Percentiles rank a stretch among this genome's conserved stretches.
Conservation (phyloP, 2,797 vertebrate genomes). For the Numenius phaeopus region DNA sequence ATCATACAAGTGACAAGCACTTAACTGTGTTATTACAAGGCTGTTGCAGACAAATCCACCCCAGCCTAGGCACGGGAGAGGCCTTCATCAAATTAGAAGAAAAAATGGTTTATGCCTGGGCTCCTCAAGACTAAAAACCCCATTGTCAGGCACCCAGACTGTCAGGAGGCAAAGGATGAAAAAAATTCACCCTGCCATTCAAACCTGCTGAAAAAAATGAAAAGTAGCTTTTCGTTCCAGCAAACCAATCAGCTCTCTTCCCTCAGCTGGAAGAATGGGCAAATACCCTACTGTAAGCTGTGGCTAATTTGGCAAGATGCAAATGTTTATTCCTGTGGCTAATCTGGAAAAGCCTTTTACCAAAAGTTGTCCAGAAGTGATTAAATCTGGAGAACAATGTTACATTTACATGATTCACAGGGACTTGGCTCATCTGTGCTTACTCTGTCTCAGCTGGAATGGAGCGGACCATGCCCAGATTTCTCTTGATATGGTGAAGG, state of each 20-base stretch:
- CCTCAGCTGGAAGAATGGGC: neutral
- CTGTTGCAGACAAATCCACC: neutral
- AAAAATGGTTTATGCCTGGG: neutral
- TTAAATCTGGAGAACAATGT: neutral
- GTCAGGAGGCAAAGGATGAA: neutral
- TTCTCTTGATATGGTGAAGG: neutral
- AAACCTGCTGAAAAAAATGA: neutral
- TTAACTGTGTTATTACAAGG: neutral
- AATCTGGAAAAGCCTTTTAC: neutral
- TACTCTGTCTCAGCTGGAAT: neutral
- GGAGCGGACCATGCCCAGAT: neutral
- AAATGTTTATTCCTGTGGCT: neutral
- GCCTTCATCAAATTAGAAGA: neutral
- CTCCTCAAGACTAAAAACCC: neutral
- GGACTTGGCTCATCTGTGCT: neutral
- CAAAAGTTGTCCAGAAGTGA: neutral
- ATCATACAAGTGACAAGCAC: neutral
- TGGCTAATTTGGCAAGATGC: neutral
- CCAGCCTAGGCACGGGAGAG: neutral
- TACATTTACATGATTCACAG: neutral
- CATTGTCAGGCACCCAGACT: rapidly evolving
- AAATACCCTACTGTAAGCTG: neutral
- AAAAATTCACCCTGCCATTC: neutral
- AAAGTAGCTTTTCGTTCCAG: neutral
- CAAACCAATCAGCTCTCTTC: neutral